These are phyloP conservation scores for Epinotia nisella DNA, from an alignment of 2,888 invertebrate species.

Conservation along the genomic window DNA sequence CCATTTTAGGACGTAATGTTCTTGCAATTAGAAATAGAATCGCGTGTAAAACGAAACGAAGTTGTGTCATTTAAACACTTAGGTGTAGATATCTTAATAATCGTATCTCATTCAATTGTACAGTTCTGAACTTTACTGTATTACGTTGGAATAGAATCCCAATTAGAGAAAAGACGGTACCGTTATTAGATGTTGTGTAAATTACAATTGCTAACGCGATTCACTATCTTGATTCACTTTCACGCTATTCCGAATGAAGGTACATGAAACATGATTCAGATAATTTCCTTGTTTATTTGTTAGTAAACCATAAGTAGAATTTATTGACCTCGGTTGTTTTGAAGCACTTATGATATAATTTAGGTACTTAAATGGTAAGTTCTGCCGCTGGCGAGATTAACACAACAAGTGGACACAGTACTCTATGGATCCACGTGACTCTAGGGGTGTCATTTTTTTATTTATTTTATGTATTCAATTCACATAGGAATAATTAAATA, in stretches of 20 bases:
- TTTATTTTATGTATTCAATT: too few species aligned
- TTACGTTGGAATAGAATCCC: background rate
- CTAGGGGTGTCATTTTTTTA: too few species aligned
- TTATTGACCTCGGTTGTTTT: background rate
- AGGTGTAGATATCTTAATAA: background rate
- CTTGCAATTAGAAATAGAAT: background rate
- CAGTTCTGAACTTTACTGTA: background rate
- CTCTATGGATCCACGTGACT: too few species aligned
- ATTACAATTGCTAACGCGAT: background rate
- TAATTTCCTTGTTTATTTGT: conserved; percentile 5
- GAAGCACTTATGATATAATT: background rate
- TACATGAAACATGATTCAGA: conserved; percentile 2
- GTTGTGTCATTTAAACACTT: background rate
- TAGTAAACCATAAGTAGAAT: background rate
- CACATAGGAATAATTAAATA: too few species aligned
- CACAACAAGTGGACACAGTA: too few species aligned
- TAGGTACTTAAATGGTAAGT: too few species aligned
- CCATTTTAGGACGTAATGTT: background rate
- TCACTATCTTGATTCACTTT: conserved; percentile 35
- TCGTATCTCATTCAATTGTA: background rate
- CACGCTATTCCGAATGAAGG: conserved; percentile 27
- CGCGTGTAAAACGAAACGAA: background rate
- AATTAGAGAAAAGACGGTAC: background rate
- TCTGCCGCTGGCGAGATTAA: too few species aligned
- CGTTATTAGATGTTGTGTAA: background rate